Conservation (phyloP, 2,113 vertebrate genomes). For the Bothrops jararaca region DNA sequence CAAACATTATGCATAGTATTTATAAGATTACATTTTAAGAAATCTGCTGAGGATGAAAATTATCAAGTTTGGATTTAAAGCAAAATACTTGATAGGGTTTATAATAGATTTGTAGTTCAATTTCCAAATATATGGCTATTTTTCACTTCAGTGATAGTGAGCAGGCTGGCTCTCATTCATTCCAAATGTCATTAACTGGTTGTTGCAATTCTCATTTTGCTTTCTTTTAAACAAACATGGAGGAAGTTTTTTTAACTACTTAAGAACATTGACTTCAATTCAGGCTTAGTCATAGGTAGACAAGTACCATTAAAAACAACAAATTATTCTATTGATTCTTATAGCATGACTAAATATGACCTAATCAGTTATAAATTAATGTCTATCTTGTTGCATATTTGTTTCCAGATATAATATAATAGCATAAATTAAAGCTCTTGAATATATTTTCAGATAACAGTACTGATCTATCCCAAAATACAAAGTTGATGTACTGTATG, state of each 20-base stretch:
- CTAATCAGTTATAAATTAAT: neutral
- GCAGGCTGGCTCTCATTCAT: neutral
- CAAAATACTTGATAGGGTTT: constrained; percentile 29
- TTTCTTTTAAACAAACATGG: neutral
- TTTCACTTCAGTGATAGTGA: neutral
- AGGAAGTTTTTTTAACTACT: neutral
- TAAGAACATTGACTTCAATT: neutral
- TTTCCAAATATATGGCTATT: neutral
- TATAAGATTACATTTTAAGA: constrained; percentile 36
- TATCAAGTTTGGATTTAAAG: constrained; percentile 18
- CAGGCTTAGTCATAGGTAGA: neutral
- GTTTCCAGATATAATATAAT: neutral
- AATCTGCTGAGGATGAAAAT: constrained; percentile 34
- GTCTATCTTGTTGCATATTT: neutral
- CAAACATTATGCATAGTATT: constrained; percentile 21
- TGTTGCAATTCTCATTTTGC: neutral
- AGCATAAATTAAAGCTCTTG: neutral
- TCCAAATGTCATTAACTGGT: constrained; percentile 16
- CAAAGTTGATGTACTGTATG: neutral
- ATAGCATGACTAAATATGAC: neutral
- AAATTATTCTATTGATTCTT: neutral
- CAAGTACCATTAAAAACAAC: neutral
- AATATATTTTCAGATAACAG: neutral
- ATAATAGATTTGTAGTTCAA: neutral
- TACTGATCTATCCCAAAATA: neutral